Percentiles rank a stretch among this genome's conserved stretches.
Conservation (phyloP, 2,113 vertebrate genomes). For the Athene noctua region DNA sequence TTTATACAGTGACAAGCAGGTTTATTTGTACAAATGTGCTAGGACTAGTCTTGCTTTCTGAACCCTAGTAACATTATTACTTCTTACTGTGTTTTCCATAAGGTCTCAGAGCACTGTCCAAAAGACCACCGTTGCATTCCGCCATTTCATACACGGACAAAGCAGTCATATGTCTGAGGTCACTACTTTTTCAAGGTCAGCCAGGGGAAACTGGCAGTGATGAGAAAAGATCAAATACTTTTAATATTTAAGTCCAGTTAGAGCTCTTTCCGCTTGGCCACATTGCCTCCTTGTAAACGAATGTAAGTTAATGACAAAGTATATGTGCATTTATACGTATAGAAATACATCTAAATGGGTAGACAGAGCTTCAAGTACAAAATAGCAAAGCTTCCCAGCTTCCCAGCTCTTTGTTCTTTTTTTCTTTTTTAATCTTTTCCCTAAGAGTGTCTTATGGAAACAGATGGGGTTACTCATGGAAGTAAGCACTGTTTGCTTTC, state of each 20-base stretch:
- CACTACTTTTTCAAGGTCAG: neutral
- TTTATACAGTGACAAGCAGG: neutral
- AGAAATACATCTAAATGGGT: neutral
- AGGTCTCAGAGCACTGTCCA: neutral
- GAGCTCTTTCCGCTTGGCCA: neutral
- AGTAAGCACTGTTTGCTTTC: constrained; percentile 1
- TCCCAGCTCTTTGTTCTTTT: neutral
- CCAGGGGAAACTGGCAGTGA: neutral
- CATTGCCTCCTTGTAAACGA: neutral
- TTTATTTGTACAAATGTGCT: neutral
- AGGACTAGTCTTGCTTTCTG: neutral
- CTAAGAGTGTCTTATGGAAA: neutral
- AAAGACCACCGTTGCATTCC: neutral
- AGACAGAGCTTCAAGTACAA: neutral
- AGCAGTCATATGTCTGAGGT: neutral
- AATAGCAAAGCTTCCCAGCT: neutral
- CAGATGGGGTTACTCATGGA: constrained; percentile 25
- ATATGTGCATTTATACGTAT: neutral
- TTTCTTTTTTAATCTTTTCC: neutral
- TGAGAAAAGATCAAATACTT: neutral
- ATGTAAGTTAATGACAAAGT: neutral
- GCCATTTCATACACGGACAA: neutral
- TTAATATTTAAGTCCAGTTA: neutral
- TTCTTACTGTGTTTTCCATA: neutral
- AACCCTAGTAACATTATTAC: neutral